phyloP scores from a whole-genome alignment of 2,797 vertebrate genomes.

The Poecilia picta region DNA sequence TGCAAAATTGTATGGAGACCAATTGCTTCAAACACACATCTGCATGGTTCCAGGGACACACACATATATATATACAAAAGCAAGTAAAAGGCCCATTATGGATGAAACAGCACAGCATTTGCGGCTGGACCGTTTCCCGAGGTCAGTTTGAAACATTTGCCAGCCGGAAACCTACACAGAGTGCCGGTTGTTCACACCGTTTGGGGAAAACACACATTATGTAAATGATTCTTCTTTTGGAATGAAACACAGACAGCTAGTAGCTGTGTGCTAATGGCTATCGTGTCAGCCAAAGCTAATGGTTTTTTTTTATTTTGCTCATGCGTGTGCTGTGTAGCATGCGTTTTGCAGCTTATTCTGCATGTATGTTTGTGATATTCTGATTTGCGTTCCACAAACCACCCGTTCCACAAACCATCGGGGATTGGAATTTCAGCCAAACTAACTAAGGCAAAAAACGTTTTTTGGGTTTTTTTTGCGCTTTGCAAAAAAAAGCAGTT shows the following conservation, averaged over 20 bases:
- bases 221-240: conserved; percentile 82
- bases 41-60: conserved; percentile 42
- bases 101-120: conserved; percentile 73
- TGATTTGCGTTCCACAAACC: conserved; percentile 20
- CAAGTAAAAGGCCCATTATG: conserved; percentile 85
- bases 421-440: conserved; percentile 18
- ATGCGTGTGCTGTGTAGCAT: conserved; percentile 25
- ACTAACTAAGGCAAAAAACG: conserved; percentile 40
- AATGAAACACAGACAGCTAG: conserved; percentile 72
- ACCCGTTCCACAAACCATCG: neutral
- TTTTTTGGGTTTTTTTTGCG: neutral
- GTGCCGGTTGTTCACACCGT: conserved; percentile 79
- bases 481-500: conserved; percentile 56
- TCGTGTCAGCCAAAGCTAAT: conserved; percentile 81
- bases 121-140: conserved; percentile 79
- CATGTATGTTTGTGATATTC: neutral
- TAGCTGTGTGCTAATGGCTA: conserved; percentile 77
- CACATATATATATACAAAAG: conserved; percentile 60
- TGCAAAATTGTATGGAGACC: conserved; percentile 38
- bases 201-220: conserved; percentile 85
- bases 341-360: conserved; percentile 13
- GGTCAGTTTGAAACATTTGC: conserved; percentile 86
- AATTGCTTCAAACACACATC: conserved; percentile 3
- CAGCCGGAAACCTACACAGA: conserved; percentile 81
- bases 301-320: conserved; percentile 42